A percentile compares a stretch with the other conserved stretches of the same genome.
These are phyloP conservation scores for Helogale parvula DNA, from an alignment of 2,113 vertebrate genomes.

Conservation along the genomic window DNA sequence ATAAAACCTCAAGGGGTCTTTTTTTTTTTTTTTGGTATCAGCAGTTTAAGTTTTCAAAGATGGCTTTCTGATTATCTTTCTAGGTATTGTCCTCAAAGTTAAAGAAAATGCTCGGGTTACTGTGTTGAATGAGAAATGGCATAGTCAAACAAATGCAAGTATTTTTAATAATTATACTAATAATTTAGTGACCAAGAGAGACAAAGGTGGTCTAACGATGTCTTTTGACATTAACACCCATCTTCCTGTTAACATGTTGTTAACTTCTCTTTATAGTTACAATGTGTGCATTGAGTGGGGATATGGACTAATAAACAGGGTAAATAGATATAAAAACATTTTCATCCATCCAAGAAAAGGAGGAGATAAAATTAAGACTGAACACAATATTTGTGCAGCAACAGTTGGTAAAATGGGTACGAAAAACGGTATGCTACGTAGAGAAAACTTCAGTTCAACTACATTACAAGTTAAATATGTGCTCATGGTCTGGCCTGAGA, in stretches of 20 bases:
- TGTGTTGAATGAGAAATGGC: not conserved
- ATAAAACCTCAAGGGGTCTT: not conserved
- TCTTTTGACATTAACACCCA: slow-evolving; percentile 2
- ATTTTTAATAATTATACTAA: slow-evolving; percentile 2
- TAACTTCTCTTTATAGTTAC: not conserved
- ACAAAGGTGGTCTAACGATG: not conserved
- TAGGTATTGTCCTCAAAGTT: not conserved
- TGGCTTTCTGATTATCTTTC: not conserved
- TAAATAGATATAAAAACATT: not conserved
- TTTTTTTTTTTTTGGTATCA: not conserved
- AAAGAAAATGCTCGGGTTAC: not conserved
- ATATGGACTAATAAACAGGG: not conserved
- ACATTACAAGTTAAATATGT: slow-evolving; percentile 41
- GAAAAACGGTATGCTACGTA: not conserved
- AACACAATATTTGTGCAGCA: not conserved
- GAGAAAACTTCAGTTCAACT: slow-evolving; percentile 24
- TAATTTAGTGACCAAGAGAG: not conserved
- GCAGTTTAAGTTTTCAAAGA: slow-evolving; percentile 1
- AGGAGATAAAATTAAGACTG: slow-evolving; percentile 2
- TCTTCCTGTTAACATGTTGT: not conserved
- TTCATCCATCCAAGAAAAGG: not conserved
- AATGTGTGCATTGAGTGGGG: not conserved
- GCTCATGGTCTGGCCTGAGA: slow-evolving; percentile 30
- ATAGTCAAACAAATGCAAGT: not conserved
- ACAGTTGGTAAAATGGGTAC: not conserved